These are phyloP conservation scores for Pholis gunnellus DNA, from an alignment of 2,113 vertebrate species.

Conservation along the genomic window DNA sequence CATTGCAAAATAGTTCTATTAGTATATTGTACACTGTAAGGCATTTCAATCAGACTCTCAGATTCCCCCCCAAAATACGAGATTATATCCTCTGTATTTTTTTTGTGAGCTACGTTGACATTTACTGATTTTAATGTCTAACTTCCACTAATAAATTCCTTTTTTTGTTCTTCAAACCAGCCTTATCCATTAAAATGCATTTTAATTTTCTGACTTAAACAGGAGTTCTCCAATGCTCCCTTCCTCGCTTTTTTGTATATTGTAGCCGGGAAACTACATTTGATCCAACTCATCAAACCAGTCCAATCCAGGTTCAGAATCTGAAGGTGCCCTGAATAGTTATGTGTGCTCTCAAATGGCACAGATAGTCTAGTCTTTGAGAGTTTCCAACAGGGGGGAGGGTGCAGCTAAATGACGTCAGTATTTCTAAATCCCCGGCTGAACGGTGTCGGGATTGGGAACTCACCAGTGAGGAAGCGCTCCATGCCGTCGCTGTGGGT, in stretches of 20 bases:
- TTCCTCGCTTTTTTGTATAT: background rate
- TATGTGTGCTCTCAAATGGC: background rate
- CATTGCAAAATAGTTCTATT: background rate
- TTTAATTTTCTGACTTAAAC: background rate
- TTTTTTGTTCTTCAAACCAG: background rate
- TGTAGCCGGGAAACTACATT: slow-evolving; percentile 3
- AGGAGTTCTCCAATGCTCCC: background rate
- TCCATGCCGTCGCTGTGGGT: slow-evolving; percentile 96
- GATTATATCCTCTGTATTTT: background rate
- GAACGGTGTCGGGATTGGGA: background rate
- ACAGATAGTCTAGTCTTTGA: background rate
- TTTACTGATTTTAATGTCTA: background rate
- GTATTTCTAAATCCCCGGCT: background rate
- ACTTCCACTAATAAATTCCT: background rate
- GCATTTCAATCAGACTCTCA: background rate
- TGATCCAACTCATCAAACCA: background rate
- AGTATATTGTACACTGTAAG: background rate
- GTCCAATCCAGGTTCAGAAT: background rate
- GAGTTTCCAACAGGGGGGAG: background rate
- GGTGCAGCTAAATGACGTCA: background rate
- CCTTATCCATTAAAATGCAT: background rate
- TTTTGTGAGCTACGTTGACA: background rate
- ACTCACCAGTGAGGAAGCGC: slow-evolving; percentile 90
- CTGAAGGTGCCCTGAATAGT: background rate
- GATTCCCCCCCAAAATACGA: background rate